Conservation (phyloP, 2,113 vertebrate genomes). For the Xenopus tropicalis region DNA sequence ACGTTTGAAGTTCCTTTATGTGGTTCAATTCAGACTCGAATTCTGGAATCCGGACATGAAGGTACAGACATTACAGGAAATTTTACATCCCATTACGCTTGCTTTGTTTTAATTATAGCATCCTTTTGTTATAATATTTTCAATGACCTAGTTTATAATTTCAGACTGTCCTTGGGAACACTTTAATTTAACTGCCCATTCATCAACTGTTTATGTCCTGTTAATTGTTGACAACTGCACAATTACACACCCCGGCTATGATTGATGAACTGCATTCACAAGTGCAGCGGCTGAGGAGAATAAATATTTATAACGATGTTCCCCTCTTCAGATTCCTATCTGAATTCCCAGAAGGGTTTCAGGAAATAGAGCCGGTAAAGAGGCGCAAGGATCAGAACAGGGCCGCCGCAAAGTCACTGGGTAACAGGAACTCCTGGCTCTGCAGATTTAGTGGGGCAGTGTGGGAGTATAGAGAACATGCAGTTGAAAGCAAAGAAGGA, state of each 20-base stretch:
- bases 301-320: constrained; percentile 75
- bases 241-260: constrained; percentile 73
- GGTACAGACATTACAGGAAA: constrained; percentile 76
- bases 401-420: not conserved
- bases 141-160: constrained; percentile 79
- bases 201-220: constrained; percentile 79
- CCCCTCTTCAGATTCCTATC: constrained; percentile 63
- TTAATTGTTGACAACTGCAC: constrained; percentile 82
- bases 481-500: too few relatives aligned
- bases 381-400: constrained; percentile 10
- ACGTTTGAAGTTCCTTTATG: constrained; percentile 7
- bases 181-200: constrained; percentile 76
- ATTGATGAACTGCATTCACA: constrained; percentile 69
- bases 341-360: constrained; percentile 58
- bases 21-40: constrained; percentile 64
- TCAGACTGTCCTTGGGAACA: constrained; percentile 72
- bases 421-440: too few relatives aligned
- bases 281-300: constrained; percentile 64
- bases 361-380: constrained; percentile 51
- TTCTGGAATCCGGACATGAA: constrained; percentile 73
- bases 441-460: too few relatives aligned
- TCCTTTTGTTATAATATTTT: constrained; percentile 76
- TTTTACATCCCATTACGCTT: constrained; percentile 90
- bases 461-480: too few relatives aligned
- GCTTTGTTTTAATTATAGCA: constrained; percentile 91